A percentile compares a stretch with the other conserved stretches of the same genome.
Evolutionary conservation across 2,113 vertebrate species (phyloP).

Genomic region (Corvus moneduloides): DNA sequence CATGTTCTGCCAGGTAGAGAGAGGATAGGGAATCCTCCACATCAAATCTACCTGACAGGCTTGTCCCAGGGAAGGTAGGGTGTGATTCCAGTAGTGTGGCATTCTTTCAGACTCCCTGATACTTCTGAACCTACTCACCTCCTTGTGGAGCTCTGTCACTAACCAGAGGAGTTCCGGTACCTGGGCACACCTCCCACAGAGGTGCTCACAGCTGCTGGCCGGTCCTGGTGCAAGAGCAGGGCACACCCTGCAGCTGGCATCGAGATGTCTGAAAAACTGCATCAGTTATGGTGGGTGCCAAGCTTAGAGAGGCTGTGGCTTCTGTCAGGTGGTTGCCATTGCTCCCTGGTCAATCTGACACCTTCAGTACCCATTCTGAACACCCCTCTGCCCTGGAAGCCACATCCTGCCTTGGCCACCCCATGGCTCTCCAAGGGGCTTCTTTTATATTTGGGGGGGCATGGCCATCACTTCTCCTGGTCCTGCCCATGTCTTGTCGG

Average conservation of each 20-base stretch:
- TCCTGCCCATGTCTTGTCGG: background rate
- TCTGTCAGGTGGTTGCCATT: background rate
- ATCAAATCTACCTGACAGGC: background rate
- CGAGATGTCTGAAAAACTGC: background rate
- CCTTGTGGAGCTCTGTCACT: background rate
- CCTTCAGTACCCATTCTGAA: background rate
- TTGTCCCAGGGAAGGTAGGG: background rate
- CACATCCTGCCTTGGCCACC: background rate
- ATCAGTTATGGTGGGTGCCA: background rate
- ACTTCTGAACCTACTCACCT: background rate
- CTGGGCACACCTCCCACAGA: background rate
- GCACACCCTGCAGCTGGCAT: background rate
- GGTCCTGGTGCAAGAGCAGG: background rate
- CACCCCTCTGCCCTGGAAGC: background rate
- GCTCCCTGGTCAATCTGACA: background rate
- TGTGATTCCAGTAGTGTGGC: background rate
- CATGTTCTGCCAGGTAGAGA: accelerated
- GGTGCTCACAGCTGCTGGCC: accelerated
- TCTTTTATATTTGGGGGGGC: background rate
- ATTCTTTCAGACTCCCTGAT: background rate
- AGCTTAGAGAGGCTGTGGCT: background rate
- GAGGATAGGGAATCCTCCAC: background rate
- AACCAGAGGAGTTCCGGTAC: background rate
- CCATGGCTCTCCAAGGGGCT: background rate
- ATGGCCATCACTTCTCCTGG: background rate